Conservation (phyloP, 2,888 invertebrate species). For the Dyspetes luteomarginatus region DNA sequence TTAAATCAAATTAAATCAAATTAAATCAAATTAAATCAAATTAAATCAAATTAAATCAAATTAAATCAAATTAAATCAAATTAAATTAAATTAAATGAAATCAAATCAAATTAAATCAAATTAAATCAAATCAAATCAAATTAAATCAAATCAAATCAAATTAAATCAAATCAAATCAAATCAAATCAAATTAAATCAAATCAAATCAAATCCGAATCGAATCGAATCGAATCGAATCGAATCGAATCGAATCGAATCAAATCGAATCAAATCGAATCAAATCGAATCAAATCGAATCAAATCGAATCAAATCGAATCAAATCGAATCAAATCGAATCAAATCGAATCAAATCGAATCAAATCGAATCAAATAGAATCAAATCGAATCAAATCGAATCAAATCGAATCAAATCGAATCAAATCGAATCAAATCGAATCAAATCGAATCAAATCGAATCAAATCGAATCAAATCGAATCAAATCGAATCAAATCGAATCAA, state of each 20-base stretch:
- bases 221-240: background rate
- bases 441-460: background rate
- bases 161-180: background rate
- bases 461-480: background rate
- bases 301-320: background rate
- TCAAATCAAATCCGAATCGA: background rate
- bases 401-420: background rate
- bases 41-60: background rate
- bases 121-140: background rate
- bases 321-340: background rate
- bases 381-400: background rate
- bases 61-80: background rate
- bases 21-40: background rate
- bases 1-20: background rate
- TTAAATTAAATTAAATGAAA: background rate
- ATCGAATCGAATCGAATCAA: background rate
- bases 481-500: constrained; percentile 6
- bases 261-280: background rate
- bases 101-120: background rate
- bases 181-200: background rate
- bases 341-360: background rate
- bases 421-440: background rate
- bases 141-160: background rate
- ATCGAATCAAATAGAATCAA: background rate
- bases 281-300: background rate